phyloP scores from a whole-genome alignment of 2,888 invertebrate genomes.

The Alloplasta piceator region DNA sequence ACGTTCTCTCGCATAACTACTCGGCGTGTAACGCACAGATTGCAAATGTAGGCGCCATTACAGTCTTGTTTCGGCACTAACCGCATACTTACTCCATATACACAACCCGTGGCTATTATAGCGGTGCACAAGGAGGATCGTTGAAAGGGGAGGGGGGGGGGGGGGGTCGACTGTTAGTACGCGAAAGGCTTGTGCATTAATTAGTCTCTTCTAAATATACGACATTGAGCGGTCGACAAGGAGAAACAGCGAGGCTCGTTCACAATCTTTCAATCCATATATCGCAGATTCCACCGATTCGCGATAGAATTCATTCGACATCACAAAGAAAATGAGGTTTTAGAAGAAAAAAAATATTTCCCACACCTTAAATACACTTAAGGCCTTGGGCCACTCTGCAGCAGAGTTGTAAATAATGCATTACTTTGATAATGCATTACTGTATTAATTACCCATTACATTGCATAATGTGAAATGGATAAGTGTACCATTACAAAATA shows the following conservation, averaged over 20 bases:
- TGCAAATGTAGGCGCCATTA: constrained; percentile 60
- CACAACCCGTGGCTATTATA: constrained; percentile 38
- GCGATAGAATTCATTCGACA: too few species aligned
- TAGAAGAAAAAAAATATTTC: too few species aligned
- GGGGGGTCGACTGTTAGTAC: constrained; percentile 23
- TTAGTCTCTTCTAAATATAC: constrained; percentile 65
- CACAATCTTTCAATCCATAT: too few species aligned
- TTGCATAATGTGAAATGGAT: too few species aligned
- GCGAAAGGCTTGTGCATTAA: constrained; percentile 58
- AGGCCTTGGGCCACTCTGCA: too few species aligned
- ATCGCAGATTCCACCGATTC: too few species aligned
- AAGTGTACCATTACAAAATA: too few species aligned
- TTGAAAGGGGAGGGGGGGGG: not conserved
- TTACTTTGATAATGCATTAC: too few species aligned
- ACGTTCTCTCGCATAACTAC: not conserved
- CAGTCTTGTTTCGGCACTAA: constrained; percentile 59
- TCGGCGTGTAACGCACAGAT: constrained; percentile 34
- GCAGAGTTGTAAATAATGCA: too few species aligned
- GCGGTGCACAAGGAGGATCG: not conserved
- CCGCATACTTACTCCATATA: constrained; percentile 51
- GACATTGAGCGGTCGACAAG: constrained; percentile 53
- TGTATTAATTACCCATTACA: too few species aligned
- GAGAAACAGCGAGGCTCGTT: constrained; percentile 22
- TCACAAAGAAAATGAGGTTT: too few species aligned
- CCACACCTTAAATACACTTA: too few species aligned